These are phyloP conservation scores for Allobates femoralis DNA, from an alignment of 2,797 vertebrate genomes.

Conservation along the genomic window DNA sequence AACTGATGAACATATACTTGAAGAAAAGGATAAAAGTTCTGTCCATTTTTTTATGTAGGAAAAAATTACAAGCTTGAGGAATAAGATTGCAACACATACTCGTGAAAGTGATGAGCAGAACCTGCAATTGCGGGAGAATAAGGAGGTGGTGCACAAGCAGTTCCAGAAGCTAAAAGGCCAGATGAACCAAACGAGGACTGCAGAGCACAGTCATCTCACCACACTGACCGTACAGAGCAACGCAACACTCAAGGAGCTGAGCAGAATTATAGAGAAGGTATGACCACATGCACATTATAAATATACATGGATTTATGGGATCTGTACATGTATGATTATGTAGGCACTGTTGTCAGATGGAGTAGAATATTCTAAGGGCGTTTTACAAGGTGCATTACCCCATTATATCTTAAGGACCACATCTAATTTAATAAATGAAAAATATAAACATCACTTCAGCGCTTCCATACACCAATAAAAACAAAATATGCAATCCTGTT, in stretches of 20 bases:
- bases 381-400: too few relatives aligned
- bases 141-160: constrained; percentile 70
- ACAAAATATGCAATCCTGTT: too few relatives aligned
- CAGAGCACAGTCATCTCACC: constrained; percentile 70
- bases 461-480: too few relatives aligned
- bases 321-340: not conserved
- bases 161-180: constrained; percentile 74
- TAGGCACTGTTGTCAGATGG: too few relatives aligned
- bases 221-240: constrained; percentile 74
- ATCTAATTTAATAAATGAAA: too few relatives aligned
- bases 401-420: too few relatives aligned
- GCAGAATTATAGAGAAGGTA: constrained; percentile 75
- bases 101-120: constrained; percentile 70
- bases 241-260: constrained; percentile 74
- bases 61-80: constrained; percentile 68
- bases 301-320: not conserved
- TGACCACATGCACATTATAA: not conserved
- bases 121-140: constrained; percentile 64
- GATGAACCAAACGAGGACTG: constrained; percentile 66
- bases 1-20: not conserved
- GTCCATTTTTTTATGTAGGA: constrained; percentile 70
- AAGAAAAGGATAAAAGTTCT: not conserved
- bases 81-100: constrained; percentile 67
- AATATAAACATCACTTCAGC: too few relatives aligned
- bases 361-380: too few relatives aligned